A percentile compares a stretch with the other conserved stretches of the same genome.
phyloP scores from a whole-genome alignment of 2,888 invertebrate genomes.

The Acanthopleura granulata region DNA sequence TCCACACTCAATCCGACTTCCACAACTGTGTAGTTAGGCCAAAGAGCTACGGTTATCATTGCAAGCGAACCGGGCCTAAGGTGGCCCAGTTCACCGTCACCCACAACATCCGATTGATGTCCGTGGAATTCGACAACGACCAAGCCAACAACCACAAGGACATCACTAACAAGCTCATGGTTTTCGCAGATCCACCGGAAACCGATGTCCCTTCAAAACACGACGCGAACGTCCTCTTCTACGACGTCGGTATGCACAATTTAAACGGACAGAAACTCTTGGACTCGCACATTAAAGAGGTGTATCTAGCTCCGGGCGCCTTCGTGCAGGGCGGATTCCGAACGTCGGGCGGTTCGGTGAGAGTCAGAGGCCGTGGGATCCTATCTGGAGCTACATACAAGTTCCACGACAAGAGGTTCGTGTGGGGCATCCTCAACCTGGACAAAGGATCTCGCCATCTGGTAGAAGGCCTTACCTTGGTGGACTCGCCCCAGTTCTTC shows the following conservation, averaged over 20 bases:
- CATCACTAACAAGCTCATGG: conserved; percentile 29
- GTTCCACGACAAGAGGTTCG: conserved; percentile 22
- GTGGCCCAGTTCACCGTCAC: conserved; percentile 25
- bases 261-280: conserved; percentile 25
- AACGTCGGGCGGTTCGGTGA: conserved; percentile 22
- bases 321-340: conserved; percentile 29
- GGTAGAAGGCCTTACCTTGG: conserved; percentile 26
- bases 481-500: conserved; percentile 23
- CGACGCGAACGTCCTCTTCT: conserved; percentile 25
- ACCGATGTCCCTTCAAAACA: conserved; percentile 21
- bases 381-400: conserved; percentile 21
- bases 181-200: conserved; percentile 31
- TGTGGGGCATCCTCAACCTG: conserved; percentile 19
- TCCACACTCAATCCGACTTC: conserved; percentile 28
- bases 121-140: conserved; percentile 32
- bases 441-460: conserved; percentile 21
- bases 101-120: conserved; percentile 26
- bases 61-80: conserved; percentile 24
- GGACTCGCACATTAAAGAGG: conserved; percentile 20
- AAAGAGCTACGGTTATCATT: conserved; percentile 24
- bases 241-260: conserved; percentile 23
- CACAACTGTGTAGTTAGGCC: conserved; percentile 29
- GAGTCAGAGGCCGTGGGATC: conserved; percentile 27
- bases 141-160: conserved; percentile 18
- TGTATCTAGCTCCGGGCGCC: conserved; percentile 30